A percentile compares a stretch with the other conserved stretches of the same genome.
Evolutionary conservation across 2,797 vertebrate species (phyloP).

Genomic region (Aldrovandia affinis): DNA sequence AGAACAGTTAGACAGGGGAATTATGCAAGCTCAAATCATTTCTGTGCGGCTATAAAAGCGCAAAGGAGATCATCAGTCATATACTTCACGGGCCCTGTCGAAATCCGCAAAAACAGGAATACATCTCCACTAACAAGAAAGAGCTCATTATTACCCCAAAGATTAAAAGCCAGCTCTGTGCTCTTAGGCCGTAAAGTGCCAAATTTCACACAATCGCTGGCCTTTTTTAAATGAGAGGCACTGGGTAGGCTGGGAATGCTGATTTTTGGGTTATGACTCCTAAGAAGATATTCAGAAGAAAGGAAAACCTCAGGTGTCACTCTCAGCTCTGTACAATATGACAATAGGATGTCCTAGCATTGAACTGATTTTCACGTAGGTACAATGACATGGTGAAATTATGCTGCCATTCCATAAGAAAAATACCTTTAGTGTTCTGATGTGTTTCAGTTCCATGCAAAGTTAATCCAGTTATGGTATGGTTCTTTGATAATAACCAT

Average conservation of each 20-base stretch:
- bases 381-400: background rate
- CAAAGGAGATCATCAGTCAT: slow-evolving; percentile 1
- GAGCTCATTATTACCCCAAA: slow-evolving; percentile 16
- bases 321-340: background rate
- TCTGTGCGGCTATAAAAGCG: too few relatives aligned
- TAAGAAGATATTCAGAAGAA: background rate
- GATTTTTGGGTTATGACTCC: background rate
- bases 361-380: background rate
- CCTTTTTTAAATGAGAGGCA: slow-evolving; percentile 8
- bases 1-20: slow-evolving; percentile 15
- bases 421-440: background rate
- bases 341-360: too few relatives aligned
- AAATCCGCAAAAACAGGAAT: slow-evolving; percentile 10
- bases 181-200: slow-evolving; percentile 11
- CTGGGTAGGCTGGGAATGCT: background rate
- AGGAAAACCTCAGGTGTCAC: background rate
- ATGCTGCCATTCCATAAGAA: background rate
- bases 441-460: background rate
- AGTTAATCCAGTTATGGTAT: background rate
- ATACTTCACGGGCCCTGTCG: slow-evolving; percentile 16
- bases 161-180: slow-evolving; percentile 21
- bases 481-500: background rate
- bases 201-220: background rate
- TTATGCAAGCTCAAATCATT: background rate
- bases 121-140: slow-evolving; percentile 24